Conservation (phyloP, 2,797 vertebrate species). For the Selene dorsalis region DNA sequence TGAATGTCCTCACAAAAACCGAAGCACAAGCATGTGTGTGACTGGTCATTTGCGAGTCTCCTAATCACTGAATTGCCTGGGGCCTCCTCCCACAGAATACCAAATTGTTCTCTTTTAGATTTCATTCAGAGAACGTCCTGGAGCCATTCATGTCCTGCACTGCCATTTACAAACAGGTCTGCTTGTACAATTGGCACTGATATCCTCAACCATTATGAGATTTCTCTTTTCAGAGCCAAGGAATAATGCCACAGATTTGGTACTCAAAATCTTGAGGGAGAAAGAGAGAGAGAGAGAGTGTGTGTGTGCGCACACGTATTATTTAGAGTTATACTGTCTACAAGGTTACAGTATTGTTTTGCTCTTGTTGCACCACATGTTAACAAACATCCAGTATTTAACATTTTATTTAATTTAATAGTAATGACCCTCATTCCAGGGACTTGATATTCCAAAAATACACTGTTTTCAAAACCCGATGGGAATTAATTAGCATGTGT, state of each 20-base stretch:
- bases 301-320: background rate
- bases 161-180: slow-evolving; percentile 46
- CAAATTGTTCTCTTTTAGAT: slow-evolving; percentile 49
- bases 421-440: background rate
- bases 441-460: slow-evolving; percentile 3
- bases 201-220: slow-evolving; percentile 34
- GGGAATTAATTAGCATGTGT: slow-evolving; percentile 20
- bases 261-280: background rate
- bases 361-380: background rate
- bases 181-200: slow-evolving; percentile 33
- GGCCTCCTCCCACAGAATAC: slow-evolving; percentile 37
- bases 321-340: background rate
- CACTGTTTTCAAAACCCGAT: slow-evolving; percentile 15
- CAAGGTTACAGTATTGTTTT: slow-evolving; percentile 4
- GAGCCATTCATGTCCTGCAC: slow-evolving; percentile 31
- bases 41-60: slow-evolving; percentile 3
- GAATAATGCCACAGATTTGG: background rate
- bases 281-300: too few relatives aligned
- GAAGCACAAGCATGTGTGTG: background rate
- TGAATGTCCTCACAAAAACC: background rate
- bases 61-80: slow-evolving; percentile 35
- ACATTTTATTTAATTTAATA: background rate
- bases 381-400: background rate
- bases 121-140: slow-evolving; percentile 47
- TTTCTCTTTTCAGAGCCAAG: slow-evolving; percentile 40